These are phyloP conservation scores for Leptinotarsa texana DNA, from an alignment of 1,140 invertebrate species.

Conservation along the genomic window DNA sequence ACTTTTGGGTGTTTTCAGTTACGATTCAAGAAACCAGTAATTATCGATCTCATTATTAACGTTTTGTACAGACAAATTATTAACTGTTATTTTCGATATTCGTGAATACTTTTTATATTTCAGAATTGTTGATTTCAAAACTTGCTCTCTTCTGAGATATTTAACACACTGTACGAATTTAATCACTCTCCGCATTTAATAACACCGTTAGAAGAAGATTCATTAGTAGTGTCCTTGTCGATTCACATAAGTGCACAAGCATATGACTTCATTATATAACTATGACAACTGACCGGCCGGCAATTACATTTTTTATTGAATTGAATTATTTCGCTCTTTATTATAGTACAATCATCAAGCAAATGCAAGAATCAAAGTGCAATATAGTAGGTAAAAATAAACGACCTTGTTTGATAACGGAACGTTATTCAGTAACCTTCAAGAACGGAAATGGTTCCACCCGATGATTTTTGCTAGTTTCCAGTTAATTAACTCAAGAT, in stretches of 20 bases:
- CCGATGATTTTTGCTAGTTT: conserved; percentile 28
- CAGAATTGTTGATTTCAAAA: no score
- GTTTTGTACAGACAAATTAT: no score
- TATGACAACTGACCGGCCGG: neutral
- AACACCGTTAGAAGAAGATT: conserved; percentile 4
- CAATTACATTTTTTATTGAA: conserved; percentile 4
- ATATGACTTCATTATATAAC: neutral
- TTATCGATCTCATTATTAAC: no score
- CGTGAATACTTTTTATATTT: no score
- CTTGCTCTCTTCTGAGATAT: no score
- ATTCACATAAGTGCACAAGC: neutral
- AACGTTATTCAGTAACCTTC: conserved; percentile 27
- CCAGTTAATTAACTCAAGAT: neutral
- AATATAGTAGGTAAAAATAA: neutral
- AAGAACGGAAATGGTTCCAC: conserved; percentile 33
- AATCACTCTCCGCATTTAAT: neutral
- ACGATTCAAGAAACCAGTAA: no score
- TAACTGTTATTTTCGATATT: no score
- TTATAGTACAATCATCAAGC: neutral
- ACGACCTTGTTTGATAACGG: conserved; percentile 34
- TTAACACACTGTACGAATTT: neutral
- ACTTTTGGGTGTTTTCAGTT: no score
- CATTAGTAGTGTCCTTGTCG: conserved; percentile 5
- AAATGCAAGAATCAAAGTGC: conserved; percentile 5
- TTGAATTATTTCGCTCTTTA: neutral